A percentile compares a stretch with the other conserved stretches of the same genome.
phyloP scores from a whole-genome alignment of 2,888 invertebrate genomes.

The Drosophila mimica region DNA sequence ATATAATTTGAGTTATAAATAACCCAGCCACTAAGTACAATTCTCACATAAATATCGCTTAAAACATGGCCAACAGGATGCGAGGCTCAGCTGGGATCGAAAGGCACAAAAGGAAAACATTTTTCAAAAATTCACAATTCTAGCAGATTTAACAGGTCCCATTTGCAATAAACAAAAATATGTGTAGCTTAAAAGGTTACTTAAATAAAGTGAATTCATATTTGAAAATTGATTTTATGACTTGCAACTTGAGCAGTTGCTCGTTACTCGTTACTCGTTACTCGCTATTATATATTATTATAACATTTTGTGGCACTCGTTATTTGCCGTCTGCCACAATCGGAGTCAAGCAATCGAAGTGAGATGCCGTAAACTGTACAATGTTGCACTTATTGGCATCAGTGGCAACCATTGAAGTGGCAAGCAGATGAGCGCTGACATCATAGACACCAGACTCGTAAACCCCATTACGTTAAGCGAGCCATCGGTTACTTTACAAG shows the following conservation, averaged over 20 bases:
- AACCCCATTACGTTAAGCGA: slow-evolving; percentile 3
- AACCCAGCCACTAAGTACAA: slow-evolving; percentile 21
- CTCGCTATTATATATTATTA: too few species aligned
- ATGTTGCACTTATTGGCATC: not conserved
- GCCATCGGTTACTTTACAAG: slow-evolving; percentile 1
- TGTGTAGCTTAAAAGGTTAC: not conserved
- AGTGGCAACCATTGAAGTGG: slow-evolving; percentile 28
- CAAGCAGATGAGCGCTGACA: slow-evolving; percentile 48
- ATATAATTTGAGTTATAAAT: slow-evolving; percentile 31
- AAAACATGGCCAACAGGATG: not conserved
- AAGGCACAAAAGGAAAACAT: not conserved
- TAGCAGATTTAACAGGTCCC: not conserved
- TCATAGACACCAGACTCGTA: slow-evolving; percentile 31
- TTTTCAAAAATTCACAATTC: not conserved
- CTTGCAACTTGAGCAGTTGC: too few species aligned
- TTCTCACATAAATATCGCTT: slow-evolving; percentile 32
- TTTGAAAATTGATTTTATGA: too few species aligned
- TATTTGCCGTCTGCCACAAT: not conserved
- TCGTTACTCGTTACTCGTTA: too few species aligned
- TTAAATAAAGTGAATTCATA: not conserved
- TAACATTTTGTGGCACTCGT: not conserved
- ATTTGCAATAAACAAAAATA: not conserved
- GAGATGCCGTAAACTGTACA: not conserved
- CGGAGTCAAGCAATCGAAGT: slow-evolving; percentile 2
- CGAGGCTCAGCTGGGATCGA: not conserved